These are phyloP conservation scores for Ia io DNA, from an alignment of 2,113 vertebrate species.

Conservation along the genomic window DNA sequence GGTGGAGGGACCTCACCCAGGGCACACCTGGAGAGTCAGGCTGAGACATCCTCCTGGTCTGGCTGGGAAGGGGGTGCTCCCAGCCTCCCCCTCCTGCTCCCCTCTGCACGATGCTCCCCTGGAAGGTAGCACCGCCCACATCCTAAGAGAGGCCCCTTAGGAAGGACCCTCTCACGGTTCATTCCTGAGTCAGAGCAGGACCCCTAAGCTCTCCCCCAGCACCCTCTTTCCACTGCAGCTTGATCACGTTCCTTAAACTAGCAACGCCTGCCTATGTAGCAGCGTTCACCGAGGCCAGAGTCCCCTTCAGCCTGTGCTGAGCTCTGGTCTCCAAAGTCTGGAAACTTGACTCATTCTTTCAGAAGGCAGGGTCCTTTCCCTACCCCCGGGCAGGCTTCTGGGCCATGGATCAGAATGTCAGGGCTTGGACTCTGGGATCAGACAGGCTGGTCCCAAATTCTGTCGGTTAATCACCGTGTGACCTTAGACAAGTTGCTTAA, in stretches of 20 bases:
- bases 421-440: background rate
- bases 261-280: background rate
- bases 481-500: background rate
- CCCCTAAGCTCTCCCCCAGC: no score
- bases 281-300: background rate
- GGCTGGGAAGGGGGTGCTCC: rapidly evolving
- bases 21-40: background rate
- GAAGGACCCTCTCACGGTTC: rapidly evolving
- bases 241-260: rapidly evolving
- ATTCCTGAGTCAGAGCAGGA: background rate
- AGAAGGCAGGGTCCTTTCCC: background rate
- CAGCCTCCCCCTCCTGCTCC: rapidly evolving
- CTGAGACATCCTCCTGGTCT: background rate
- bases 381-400: background rate
- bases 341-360: background rate
- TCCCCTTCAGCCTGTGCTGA: background rate
- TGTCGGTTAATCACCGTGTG: background rate
- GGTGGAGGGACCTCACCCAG: background rate
- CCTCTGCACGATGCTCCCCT: background rate
- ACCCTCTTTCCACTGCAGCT: background rate
- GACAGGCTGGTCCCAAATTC: background rate
- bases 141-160: rapidly evolving
- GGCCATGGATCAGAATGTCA: background rate
- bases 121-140: rapidly evolving
- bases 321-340: background rate